These are phyloP conservation scores for Nemapogon koenigi DNA, from an alignment of 2,888 invertebrate species.

Conservation along the genomic window DNA sequence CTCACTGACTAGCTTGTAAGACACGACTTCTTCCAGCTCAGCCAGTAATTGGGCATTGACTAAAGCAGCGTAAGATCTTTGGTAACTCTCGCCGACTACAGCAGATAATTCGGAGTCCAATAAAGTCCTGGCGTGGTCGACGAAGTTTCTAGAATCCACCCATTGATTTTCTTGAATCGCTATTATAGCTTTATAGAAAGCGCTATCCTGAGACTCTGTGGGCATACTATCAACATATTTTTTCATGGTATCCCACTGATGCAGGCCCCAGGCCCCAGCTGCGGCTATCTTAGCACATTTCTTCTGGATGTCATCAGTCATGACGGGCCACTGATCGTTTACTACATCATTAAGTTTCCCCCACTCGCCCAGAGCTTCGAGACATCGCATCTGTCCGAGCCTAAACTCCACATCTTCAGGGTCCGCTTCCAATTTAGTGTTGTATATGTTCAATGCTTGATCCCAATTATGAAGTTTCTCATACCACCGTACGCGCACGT, in stretches of 20 bases:
- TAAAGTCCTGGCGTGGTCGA: constrained; percentile 92
- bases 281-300: constrained; percentile 90
- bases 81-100: constrained; percentile 95
- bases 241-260: constrained; percentile 94
- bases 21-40: constrained; percentile 97
- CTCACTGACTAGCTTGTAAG: constrained; percentile 92
- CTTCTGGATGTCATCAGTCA: constrained; percentile 59
- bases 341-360: constrained; percentile 82
- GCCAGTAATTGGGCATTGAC: constrained; percentile 96
- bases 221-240: constrained; percentile 90
- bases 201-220: constrained; percentile 92
- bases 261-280: constrained; percentile 95
- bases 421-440: constrained; percentile 72
- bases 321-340: constrained; percentile 77
- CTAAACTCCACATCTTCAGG: constrained; percentile 78
- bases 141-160: constrained; percentile 73
- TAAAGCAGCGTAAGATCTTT: constrained; percentile 93
- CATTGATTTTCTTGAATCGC: constrained; percentile 84
- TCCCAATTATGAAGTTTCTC: constrained; percentile 99
- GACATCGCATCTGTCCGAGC: constrained; percentile 91
- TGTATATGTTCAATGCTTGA: constrained; percentile 88
- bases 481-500: constrained; percentile 92
- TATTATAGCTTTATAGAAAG: constrained; percentile 93
- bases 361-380: constrained; percentile 98
- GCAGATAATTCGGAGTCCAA: constrained; percentile 96